phyloP scores from a whole-genome alignment of 2,888 invertebrate genomes.

The Oxystoma pomonae region DNA sequence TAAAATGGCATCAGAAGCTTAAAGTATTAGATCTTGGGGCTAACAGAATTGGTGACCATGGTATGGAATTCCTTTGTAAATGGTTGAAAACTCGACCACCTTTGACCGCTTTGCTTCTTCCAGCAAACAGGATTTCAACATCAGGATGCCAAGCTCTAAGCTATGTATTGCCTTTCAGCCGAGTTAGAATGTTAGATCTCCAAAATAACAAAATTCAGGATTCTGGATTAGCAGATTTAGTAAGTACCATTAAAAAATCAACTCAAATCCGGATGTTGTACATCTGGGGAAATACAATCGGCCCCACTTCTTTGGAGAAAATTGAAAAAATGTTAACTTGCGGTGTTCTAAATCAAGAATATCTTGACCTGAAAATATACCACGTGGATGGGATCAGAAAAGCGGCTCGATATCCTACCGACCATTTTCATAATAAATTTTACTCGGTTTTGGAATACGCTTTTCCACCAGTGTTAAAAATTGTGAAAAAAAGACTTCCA shows the following conservation, averaged over 20 bases:
- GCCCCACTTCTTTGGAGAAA: slow-evolving; percentile 37
- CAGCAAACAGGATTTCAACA: slow-evolving; percentile 55
- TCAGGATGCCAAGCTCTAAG: slow-evolving; percentile 52
- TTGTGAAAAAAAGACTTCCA: slow-evolving; percentile 37
- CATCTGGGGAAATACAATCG: slow-evolving; percentile 48
- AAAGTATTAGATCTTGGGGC: slow-evolving; percentile 56
- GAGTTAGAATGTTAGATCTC: slow-evolving; percentile 55
- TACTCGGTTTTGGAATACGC: slow-evolving; percentile 53
- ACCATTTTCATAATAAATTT: slow-evolving; percentile 53
- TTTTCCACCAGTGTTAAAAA: slow-evolving; percentile 39
- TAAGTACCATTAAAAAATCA: slow-evolving; percentile 56
- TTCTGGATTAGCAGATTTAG: slow-evolving; percentile 46
- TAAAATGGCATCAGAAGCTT: slow-evolving; percentile 52
- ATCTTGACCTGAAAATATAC: slow-evolving; percentile 48
- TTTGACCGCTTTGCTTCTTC: slow-evolving; percentile 52
- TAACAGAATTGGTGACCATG: slow-evolving; percentile 59
- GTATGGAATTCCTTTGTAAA: slow-evolving; percentile 51
- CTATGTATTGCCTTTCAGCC: slow-evolving; percentile 56
- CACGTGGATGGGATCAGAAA: slow-evolving; percentile 42
- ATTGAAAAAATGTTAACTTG: slow-evolving; percentile 45
- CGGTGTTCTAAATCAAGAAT: slow-evolving; percentile 44
- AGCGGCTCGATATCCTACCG: slow-evolving; percentile 45
- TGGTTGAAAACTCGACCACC: slow-evolving; percentile 53
- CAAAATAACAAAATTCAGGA: slow-evolving; percentile 55
- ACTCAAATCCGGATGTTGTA: slow-evolving; percentile 44